Evolutionary conservation across 2,888 invertebrate species (phyloP), one percentile per base, ranked within the genome.

Genomic region (Tenthredo distinguenda): DNA sequence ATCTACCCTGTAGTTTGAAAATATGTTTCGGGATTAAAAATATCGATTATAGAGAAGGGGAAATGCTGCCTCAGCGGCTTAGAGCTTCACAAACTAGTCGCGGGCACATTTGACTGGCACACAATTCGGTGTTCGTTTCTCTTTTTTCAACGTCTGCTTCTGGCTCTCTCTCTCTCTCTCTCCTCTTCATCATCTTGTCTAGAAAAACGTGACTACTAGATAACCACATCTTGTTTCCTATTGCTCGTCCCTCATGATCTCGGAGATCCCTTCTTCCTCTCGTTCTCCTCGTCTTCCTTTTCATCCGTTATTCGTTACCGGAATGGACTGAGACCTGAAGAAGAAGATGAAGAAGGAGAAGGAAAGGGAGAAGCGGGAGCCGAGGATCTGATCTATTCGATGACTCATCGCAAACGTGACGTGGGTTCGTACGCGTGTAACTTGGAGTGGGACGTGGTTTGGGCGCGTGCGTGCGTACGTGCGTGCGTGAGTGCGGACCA

Each of bases 371-470:
- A 15, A 9, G 40, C 9, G 15, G 26, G 21, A 43, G 21, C 31
- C 21, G 15, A 6, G 72, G 43, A 21, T 77, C 77, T 55, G 77
- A 77, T 55, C 77, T 31, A 55, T 77, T 77, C 77, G 77, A 77
- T 77, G 77, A 55, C 37, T 77, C 77, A 77, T 77, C 50, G 26
- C 34, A 50, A 18, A 77, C 77, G 77, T 77, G 77, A 77, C 21
- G 77, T 77, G 77, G 50, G 47, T 77, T 26, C 77, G 50, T 74
- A 43, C 72, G 68, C 68, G 12, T 71, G 71, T 71, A 43, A 71
- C 34, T 40, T 31, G 21, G 74, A 43, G 74, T 43, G 74, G 43
- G 43, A 40, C 43, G 74, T 74, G 21, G 74, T 43, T 21, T 43
- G 5, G 55, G 26, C 50, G 34, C 50, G 76, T 26, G 31, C 18